Evolutionary conservation across 1,140 invertebrate species (phyloP), one percentile per base, ranked within the genome.

Genomic region (Pogonus chalceus): DNA sequence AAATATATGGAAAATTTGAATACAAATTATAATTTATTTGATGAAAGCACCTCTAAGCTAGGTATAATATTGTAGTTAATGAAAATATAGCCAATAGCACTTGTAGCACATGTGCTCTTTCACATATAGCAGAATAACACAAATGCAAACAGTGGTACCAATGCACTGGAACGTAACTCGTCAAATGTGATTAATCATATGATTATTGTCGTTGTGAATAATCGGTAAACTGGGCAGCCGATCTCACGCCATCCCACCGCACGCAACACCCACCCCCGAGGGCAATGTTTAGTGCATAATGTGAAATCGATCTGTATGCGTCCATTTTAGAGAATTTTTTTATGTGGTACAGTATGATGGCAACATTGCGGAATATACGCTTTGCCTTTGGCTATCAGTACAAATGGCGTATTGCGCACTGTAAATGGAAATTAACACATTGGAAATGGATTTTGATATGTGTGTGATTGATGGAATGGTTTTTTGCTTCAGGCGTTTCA

Each of bases 191-290:
- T 43, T 43, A 43, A 43, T 43, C 37, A 43, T 10, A 43, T 43
- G 9, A 43, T 43, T 43, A 43, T 43, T 43, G 37, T 43, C 37
- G 18, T 9, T 43, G 37, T 43, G 37, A 43, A 43, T 43, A 43
- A 43, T 43, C 37, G 37, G 7, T 31, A 14, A 4, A 31, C 26
- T 31, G 26, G 26, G 4, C 26, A 7, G 26, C n/a, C n/a, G n/a
- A n/a, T n/a, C n/a, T n/a, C n/a, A n/a, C n/a, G n/a, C n/a, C n/a
- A n/a, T n/a, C n/a, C n/a, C n/a, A n/a, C n/a, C n/a, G n/a, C n/a
- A n/a, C n/a, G 26, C 14, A 31, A 14, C 14, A 7, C 4, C 26
- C 26, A 31, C 26, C 26, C 4, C 4, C 4, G 4, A 4, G 4
- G 26, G 14, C 14, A 14, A 14, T 31, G 14, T 31, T 31, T 31